Conservation (phyloP, 2,797 vertebrate species). For the Stomatorhinus walkeri region DNA sequence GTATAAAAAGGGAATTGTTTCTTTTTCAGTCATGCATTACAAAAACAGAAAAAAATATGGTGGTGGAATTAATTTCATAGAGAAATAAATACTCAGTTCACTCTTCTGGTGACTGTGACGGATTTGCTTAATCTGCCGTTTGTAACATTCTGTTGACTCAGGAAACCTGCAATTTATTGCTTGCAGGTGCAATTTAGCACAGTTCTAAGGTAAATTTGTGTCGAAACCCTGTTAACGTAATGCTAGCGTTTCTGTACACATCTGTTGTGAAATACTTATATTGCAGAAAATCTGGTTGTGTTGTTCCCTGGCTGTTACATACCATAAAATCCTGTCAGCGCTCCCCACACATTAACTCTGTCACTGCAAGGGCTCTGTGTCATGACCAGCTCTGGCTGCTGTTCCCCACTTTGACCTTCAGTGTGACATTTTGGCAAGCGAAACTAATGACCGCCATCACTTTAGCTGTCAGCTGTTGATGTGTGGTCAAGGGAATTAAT, state of each 20-base stretch:
- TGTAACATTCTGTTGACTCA: constrained; percentile 1
- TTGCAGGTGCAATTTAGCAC: not conserved
- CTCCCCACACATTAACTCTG: not conserved
- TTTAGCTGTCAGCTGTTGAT: constrained; percentile 32
- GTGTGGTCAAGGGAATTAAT: not conserved
- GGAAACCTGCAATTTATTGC: not conserved
- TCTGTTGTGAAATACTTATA: not conserved
- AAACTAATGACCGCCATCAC: constrained; percentile 34
- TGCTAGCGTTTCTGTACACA: not conserved
- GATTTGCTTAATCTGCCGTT: constrained; percentile 9
- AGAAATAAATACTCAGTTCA: constrained; percentile 7
- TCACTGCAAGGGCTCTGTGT: constrained; percentile 17
- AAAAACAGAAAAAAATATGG: not conserved
- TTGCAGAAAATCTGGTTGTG: not conserved
- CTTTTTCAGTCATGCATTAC: not conserved
- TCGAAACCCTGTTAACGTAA: not conserved
- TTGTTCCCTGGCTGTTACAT: constrained; percentile 13
- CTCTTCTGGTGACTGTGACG: not conserved
- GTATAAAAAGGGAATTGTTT: not conserved
- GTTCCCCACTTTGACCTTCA: constrained; percentile 31
- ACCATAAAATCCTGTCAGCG: not conserved
- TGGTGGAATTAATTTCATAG: not conserved
- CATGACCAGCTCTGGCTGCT: constrained; percentile 13
- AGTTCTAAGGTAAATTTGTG: not conserved
- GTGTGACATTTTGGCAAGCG: constrained; percentile 29